Evolutionary conservation across 2,797 vertebrate species (phyloP).

Genomic region (Oreonectes daqikongensis): DNA sequence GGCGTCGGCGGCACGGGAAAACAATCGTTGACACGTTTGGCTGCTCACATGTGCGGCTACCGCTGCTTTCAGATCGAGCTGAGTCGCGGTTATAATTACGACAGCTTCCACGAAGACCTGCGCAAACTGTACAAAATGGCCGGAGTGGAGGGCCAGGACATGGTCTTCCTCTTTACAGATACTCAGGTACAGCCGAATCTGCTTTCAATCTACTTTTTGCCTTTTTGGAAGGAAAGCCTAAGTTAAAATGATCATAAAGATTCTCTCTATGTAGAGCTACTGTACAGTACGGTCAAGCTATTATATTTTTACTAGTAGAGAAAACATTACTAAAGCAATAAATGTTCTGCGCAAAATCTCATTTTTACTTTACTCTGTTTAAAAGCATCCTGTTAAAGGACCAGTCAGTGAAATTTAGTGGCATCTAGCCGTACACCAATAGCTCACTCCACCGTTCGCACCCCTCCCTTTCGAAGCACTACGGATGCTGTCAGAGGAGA

Average conservation of each 20-base stretch:
- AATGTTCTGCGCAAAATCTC: neutral
- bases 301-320: neutral
- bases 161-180: conserved; percentile 90
- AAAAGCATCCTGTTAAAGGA: too few relatives aligned
- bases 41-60: conserved; percentile 85
- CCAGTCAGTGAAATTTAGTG: too few relatives aligned
- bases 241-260: neutral
- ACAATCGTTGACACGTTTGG: conserved; percentile 85
- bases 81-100: conserved; percentile 85
- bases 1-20: conserved; percentile 90
- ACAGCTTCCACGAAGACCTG: conserved; percentile 88
- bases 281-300: neutral
- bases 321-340: neutral
- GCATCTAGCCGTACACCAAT: too few relatives aligned
- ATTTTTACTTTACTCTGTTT: neutral
- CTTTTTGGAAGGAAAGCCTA: neutral
- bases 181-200: conserved; percentile 77
- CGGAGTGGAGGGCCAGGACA: conserved; percentile 82
- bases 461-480: too few relatives aligned
- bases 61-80: conserved; percentile 87
- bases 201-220: neutral
- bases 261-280: neutral
- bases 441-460: too few relatives aligned
- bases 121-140: conserved; percentile 86
- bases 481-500: too few relatives aligned